These are phyloP conservation scores for Trichechus manatus DNA, from an alignment of 2,113 vertebrate species.

Conservation along the genomic window DNA sequence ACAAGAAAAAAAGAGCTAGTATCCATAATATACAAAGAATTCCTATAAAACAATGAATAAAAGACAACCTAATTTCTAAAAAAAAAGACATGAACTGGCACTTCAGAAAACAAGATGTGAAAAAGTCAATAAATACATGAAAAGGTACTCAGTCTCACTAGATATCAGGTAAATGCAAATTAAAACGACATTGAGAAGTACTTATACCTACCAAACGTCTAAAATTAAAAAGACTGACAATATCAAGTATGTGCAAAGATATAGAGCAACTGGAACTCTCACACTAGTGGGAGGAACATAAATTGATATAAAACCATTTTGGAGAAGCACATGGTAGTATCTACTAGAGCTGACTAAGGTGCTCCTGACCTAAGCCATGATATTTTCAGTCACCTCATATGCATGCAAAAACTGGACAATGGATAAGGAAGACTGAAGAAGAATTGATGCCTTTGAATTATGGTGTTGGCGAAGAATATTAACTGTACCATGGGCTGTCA, in stretches of 20 bases:
- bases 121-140: not conserved
- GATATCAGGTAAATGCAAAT: not conserved
- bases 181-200: not conserved
- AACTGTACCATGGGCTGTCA: no score
- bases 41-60: not conserved
- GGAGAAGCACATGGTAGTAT: not conserved
- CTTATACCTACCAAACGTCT: not conserved
- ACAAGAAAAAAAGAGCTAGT: not conserved
- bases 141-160: not conserved
- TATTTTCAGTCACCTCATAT: no score
- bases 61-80: not conserved
- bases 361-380: no score
- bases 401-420: no score
- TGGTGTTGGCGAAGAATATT: no score
- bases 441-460: no score
- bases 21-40: slow-evolving; percentile 1
- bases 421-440: no score
- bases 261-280: not conserved
- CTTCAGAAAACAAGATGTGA: not conserved
- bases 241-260: not conserved
- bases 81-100: not conserved
- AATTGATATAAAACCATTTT: not conserved
- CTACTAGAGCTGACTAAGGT: not conserved
- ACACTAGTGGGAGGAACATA: not conserved
- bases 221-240: not conserved